A percentile compares a stretch with the other conserved stretches of the same genome.
Evolutionary conservation across 1,140 invertebrate genomes (phyloP).

Genomic region (Nasonia vitripennis): DNA sequence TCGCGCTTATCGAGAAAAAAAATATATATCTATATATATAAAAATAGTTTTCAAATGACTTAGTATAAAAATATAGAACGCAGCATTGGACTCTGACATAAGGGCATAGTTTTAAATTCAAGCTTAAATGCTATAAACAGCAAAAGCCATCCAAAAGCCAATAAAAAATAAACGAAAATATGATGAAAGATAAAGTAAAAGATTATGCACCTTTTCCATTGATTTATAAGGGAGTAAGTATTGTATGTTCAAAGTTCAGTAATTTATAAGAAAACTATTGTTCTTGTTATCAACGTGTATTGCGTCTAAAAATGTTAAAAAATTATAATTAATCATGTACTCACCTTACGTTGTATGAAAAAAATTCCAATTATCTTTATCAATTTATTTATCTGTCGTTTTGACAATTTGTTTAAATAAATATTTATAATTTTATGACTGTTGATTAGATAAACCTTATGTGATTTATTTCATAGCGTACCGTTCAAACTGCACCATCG

Average conservation of each 20-base stretch:
- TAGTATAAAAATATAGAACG: constrained; percentile 36
- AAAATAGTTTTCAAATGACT: constrained; percentile 49
- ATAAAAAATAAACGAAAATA: constrained; percentile 50
- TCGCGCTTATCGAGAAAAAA: constrained; percentile 56
- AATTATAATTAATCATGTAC: constrained; percentile 54
- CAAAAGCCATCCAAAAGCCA: not conserved
- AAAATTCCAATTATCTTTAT: constrained; percentile 18
- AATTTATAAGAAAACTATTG: constrained; percentile 58
- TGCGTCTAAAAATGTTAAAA: constrained; percentile 58
- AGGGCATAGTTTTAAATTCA: not conserved
- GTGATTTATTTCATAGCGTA: constrained; percentile 47
- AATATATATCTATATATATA: not conserved
- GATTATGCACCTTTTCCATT: constrained; percentile 49
- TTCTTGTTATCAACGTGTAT: constrained; percentile 63
- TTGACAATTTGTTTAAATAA: constrained; percentile 34
- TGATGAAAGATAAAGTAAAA: constrained; percentile 52
- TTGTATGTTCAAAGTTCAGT: constrained; percentile 51
- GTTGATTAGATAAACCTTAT: constrained; percentile 31
- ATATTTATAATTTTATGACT: constrained; percentile 44
- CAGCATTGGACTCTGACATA: not conserved
- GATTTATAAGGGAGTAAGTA: constrained; percentile 51
- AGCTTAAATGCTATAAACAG: not conserved
- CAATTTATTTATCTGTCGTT: constrained; percentile 32
- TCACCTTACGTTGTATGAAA: constrained; percentile 19
- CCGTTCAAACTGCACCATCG: constrained; percentile 10